phyloP scores from a whole-genome alignment of 35 echinoderm and acorn worm genomes.

The Strongylocentrotus purpuratus region DNA sequence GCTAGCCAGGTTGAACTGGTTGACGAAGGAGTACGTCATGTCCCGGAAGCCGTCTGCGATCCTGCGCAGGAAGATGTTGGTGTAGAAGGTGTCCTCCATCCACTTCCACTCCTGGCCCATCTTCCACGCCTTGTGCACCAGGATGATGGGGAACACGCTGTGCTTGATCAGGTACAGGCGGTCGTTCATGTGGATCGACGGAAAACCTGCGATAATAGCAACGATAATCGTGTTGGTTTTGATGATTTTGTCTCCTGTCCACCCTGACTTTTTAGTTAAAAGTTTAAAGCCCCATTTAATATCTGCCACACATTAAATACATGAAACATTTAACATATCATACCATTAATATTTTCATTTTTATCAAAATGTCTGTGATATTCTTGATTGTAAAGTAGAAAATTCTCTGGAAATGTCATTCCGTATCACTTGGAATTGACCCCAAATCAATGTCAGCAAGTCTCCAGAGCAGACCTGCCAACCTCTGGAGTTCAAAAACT shows the following conservation, averaged over 20 bases:
- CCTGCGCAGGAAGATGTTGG: background rate
- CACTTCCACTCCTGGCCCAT: slow-evolving; percentile 16
- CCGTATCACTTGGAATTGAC: no score
- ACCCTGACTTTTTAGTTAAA: no score
- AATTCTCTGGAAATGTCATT: no score
- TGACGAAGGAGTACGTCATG: slow-evolving; percentile 13
- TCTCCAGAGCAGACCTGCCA: no score
- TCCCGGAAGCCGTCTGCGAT: slow-evolving; percentile 28
- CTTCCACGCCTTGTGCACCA: slow-evolving; percentile 48
- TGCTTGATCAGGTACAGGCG: slow-evolving; percentile 54
- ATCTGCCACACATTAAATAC: no score
- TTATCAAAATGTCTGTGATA: no score
- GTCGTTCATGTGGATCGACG: slow-evolving; percentile 15
- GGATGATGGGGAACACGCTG: slow-evolving; percentile 55
- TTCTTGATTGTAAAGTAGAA: no score
- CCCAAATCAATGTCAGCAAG: no score
- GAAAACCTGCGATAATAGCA: slow-evolving; percentile 18
- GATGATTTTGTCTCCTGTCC: background rate
- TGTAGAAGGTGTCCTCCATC: slow-evolving; percentile 59
- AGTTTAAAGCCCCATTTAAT: no score
- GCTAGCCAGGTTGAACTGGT: slow-evolving; percentile 22
- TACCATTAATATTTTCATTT: no score
- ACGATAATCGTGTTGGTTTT: background rate
- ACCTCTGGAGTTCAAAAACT: no score
- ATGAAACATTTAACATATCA: no score